Base-by-base conservation (phyloP, 2,113 vertebrate genomes). In the Gnathonemus longibarbis region DNA sequence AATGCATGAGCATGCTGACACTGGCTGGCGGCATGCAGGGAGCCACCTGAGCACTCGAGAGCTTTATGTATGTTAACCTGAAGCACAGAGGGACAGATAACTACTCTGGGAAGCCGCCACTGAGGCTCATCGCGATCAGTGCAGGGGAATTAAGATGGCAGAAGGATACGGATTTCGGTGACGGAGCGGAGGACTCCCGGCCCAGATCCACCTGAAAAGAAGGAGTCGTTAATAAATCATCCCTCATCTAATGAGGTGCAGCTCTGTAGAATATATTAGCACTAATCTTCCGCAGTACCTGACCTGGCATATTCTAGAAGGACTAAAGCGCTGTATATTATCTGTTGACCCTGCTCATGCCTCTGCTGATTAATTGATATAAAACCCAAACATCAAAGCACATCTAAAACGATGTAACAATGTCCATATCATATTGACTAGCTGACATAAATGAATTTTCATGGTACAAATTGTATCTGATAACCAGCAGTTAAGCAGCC, bases 151-250 rank as follows among this genome's bases (percentile, higher is more conserved):
- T 45, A 27, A 84, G 77, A 84, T 66, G 91, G 77, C 91, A 89
- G 92, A 97, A 98, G 97, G 98, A 99, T 99, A 99, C 98, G 96
- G 74, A 99, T 98, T 97, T 99, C 98, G 92, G 97, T 96, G 85
- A 99, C 96, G 92, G 98, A 92, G 42, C 97, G 97, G 92, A 99
- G 95, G 46, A 95, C 91, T 91, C 93, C 94, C 66, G 95, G 66
- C 83, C 92, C 93, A 88, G 94, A 91, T 91, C 93, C 90, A 62
- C 95, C 98, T 98, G 92, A 93, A 94, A 88, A 92, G 89, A 93
- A 94, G 92, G 46, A 70, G 62, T 89, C 93, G 94, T 91, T 95
- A 93, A 93, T 92, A 90, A 89, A 90, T 5, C 88, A 95, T 56
- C 77, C 19, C 46, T 48, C 52, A 88, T 39, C 35, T 66, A 88